Base-by-base conservation (phyloP, 2,113 vertebrate genomes). In the Festucalex cinctus region DNA sequence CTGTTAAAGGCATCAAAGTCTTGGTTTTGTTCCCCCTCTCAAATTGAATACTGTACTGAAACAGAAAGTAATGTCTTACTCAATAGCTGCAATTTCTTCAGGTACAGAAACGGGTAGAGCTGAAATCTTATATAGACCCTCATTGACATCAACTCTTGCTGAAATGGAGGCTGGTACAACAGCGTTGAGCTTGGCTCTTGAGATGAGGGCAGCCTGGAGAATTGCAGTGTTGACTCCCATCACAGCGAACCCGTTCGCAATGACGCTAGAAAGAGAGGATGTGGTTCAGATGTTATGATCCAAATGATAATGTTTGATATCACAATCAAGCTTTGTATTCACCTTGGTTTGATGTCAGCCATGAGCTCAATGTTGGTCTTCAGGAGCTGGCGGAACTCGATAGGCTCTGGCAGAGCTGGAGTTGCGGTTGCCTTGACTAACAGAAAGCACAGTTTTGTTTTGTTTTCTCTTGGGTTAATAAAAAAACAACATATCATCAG, bases 151-250 rank as follows among this genome's bases (percentile, higher is more conserved):
- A 59, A 93, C 77, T 75, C 83, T 93, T 72, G 85, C 85, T 1
- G 71, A 53, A 20, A 94, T 74, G 67, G 93, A 93, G 37, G 86
- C 5, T 0, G 94, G 93, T 0, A 82, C 0, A 65, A 41, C 68
- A 39, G 77, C 35, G 63, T 82, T 71, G n/a, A 89, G 19, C 51
- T 91, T 90, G 65, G 79, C 85, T 75, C 79, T 91, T 48, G 89
- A 76, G 63, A 93, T 75, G 68, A 94, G 16, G 54, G 78, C 76
- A 24, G 91, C 85, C 80, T 95, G 94, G 51, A 94, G 65, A 5
- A 92, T 54, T 20, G 81, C 89, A 0, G 93, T 94, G 79, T 94
- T 95, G 32, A 95, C 24, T 37, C 94, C 93, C 86, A 94, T 92
- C 16, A 89, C 90, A 68, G 86, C 88, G 3, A 91, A 90, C 3